A percentile compares a stretch with the other conserved stretches of the same genome.
phyloP scores from a whole-genome alignment of 2,113 vertebrate genomes.

The Hemiscyllium ocellatum region DNA sequence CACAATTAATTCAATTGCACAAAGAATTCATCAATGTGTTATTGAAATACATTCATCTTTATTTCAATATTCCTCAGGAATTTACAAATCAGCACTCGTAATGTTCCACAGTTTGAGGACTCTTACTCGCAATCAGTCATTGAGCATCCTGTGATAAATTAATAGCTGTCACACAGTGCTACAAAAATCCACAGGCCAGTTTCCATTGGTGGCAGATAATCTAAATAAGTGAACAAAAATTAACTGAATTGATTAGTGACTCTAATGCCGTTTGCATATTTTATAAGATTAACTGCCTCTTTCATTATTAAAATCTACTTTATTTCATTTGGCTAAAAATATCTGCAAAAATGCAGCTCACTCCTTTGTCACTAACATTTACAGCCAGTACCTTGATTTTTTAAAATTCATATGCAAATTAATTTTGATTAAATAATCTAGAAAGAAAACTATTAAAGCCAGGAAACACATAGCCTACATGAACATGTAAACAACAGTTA shows the following conservation, averaged over 20 bases:
- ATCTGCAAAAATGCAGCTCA: neutral
- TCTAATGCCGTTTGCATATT: conserved; percentile 11
- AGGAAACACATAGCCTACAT: neutral
- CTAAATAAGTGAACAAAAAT: conserved; percentile 15
- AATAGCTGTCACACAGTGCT: too few relatives aligned
- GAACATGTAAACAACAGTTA: neutral
- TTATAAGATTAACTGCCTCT: neutral
- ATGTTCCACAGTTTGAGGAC: neutral
- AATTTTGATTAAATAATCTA: neutral
- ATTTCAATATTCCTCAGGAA: neutral
- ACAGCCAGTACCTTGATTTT: neutral
- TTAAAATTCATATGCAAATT: too few relatives aligned
- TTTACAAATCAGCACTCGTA: neutral
- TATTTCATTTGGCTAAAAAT: neutral
- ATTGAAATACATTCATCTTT: neutral
- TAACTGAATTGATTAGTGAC: neutral
- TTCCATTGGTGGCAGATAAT: neutral
- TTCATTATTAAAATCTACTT: conserved; percentile 10
- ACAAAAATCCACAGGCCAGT: neutral
- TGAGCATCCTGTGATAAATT: neutral
- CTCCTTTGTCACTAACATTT: neutral
- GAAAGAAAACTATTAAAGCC: neutral
- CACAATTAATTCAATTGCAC: neutral
- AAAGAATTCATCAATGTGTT: neutral
- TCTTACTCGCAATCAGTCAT: neutral